These are phyloP conservation scores for Aradophagus sp. DNA, from an alignment of 1,140 invertebrate species.

Conservation along the genomic window DNA sequence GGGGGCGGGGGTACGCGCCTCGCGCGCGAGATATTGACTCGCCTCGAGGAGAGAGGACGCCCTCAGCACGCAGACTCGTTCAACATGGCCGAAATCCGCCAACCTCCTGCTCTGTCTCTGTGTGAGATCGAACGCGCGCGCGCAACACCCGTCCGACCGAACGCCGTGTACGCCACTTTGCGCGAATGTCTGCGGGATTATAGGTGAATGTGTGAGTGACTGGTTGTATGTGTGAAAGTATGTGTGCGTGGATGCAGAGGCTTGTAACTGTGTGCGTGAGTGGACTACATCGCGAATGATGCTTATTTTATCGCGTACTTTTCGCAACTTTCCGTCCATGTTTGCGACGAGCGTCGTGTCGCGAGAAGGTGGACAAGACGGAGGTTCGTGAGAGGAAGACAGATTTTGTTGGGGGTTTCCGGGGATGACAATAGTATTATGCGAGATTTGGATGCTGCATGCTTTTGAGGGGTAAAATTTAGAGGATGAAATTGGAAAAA, in stretches of 20 bases:
- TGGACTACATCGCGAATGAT: constrained; percentile 27
- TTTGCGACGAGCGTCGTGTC: constrained; percentile 4
- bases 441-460: too few species aligned
- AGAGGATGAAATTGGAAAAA: too few species aligned
- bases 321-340: constrained; percentile 14
- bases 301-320: constrained; percentile 5
- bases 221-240: too few species aligned
- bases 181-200: too few species aligned
- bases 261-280: too few species aligned
- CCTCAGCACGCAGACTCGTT: constrained; percentile 66
- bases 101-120: constrained; percentile 30
- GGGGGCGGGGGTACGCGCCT: constrained; percentile 18
- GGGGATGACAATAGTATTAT: too few species aligned
- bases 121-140: constrained; percentile 27
- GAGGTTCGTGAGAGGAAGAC: too few species aligned
- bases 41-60: constrained; percentile 58
- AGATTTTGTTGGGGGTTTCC: too few species aligned
- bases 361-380: too few species aligned
- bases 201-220: too few species aligned
- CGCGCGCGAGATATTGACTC: constrained; percentile 59
- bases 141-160: constrained; percentile 45
- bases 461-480: too few species aligned
- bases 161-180: constrained; percentile 33
- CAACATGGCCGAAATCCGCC: constrained; percentile 64
- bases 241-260: too few species aligned